A percentile compares a stretch with the other conserved stretches of the same genome.
These are phyloP conservation scores for Heliconius sara DNA, from an alignment of 2,888 invertebrate genomes.

Conservation along the genomic window DNA sequence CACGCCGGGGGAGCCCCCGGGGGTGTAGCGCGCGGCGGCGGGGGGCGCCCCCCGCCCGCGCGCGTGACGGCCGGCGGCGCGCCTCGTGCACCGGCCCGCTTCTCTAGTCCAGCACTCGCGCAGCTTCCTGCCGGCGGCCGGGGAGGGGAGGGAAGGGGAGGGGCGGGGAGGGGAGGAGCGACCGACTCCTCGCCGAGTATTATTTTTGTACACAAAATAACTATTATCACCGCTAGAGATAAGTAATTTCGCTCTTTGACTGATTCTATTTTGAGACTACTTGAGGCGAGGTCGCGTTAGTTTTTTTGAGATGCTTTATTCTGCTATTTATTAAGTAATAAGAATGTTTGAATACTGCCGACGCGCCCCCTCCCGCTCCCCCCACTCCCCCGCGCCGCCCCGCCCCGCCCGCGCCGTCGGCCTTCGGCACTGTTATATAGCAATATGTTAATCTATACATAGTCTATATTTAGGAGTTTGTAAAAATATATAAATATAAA, in stretches of 20 bases:
- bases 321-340: slow-evolving; percentile 40
- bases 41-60: slow-evolving; percentile 3
- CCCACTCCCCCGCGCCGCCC: slow-evolving; percentile 10
- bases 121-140: slow-evolving; percentile 11
- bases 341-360: slow-evolving; percentile 39
- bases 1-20: slow-evolving; percentile 51
- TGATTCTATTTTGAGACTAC: slow-evolving; percentile 16
- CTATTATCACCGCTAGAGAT: slow-evolving; percentile 9
- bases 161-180: slow-evolving; percentile 4
- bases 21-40: slow-evolving; percentile 33
- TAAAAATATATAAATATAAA: slow-evolving; percentile 54
- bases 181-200: not conserved
- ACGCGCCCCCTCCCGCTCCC: slow-evolving; percentile 18
- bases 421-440: slow-evolving; percentile 46
- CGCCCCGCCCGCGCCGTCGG: slow-evolving; percentile 29
- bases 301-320: slow-evolving; percentile 40
- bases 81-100: slow-evolving; percentile 9
- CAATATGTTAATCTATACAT: slow-evolving; percentile 44
- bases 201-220: slow-evolving; percentile 16
- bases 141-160: not conserved
- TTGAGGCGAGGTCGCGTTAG: slow-evolving; percentile 22
- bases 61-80: not conserved
- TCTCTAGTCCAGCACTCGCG: slow-evolving; percentile 23
- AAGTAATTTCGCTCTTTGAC: slow-evolving; percentile 27
- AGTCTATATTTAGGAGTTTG: slow-evolving; percentile 48